Evolutionary conservation across 2,113 vertebrate genomes (phyloP).

Genomic region (Cyprinodon brontotheroides): DNA sequence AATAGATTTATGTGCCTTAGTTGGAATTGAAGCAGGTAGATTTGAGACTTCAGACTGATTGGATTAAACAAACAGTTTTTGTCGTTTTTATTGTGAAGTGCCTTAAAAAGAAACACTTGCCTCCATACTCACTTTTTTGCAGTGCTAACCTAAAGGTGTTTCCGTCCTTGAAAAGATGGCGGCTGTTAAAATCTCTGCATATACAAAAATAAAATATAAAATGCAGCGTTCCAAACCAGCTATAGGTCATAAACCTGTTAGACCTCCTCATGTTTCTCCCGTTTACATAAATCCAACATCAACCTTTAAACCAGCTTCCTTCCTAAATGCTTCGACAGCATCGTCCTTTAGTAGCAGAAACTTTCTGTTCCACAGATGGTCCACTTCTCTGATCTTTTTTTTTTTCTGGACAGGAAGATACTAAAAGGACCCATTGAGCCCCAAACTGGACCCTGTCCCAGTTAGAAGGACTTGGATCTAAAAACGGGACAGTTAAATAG

Average conservation of each 20-base stretch:
- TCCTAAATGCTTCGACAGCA: neutral
- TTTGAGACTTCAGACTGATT: no score
- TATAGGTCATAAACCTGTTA: neutral
- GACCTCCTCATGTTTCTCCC: neutral
- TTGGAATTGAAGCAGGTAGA: no score
- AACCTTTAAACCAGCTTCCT: neutral
- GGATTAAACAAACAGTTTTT: no score
- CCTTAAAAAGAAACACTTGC: no score
- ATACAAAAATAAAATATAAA: no score
- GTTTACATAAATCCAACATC: neutral
- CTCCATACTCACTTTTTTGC: no score
- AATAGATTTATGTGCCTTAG: no score
- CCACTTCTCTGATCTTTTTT: neutral
- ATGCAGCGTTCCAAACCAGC: neutral
- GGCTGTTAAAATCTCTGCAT: neutral
- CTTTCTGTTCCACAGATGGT: neutral
- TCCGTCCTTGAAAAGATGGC: neutral
- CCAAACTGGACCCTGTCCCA: conserved; percentile 56
- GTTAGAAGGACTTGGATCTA: conserved; percentile 49
- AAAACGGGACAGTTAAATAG: conserved; percentile 66
- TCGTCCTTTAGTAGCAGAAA: neutral
- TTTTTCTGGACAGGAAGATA: conserved; percentile 1
- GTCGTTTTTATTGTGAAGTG: no score
- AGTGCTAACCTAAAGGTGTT: neutral
- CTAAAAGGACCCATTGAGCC: conserved; percentile 20